A percentile compares a stretch with the other conserved stretches of the same genome.
Conservation (phyloP, 2,113 vertebrate genomes). For the Chauna torquata region DNA sequence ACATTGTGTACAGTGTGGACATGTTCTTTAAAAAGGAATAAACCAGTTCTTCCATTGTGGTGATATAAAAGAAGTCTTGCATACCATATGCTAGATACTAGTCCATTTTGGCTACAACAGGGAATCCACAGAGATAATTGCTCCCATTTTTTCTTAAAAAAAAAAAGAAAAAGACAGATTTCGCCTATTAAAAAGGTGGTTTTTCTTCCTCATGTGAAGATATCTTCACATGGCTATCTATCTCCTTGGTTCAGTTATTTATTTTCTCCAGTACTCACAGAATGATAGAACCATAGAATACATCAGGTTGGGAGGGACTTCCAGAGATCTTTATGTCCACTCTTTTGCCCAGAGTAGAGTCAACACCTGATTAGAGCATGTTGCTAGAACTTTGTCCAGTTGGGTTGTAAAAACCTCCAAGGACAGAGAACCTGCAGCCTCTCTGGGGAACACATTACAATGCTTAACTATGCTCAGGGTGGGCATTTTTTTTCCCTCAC, state of each 20-base stretch:
- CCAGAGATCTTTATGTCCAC: background rate
- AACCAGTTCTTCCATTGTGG: background rate
- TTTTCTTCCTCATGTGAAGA: background rate
- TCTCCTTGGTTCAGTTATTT: background rate
- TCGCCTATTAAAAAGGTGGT: background rate
- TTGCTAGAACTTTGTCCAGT: background rate
- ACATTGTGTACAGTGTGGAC: background rate
- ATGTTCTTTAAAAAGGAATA: background rate
- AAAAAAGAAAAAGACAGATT: accelerated
- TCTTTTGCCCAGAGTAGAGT: background rate
- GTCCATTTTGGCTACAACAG: background rate
- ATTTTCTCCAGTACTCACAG: background rate
- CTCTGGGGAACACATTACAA: background rate
- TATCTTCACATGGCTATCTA: background rate
- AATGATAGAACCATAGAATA: background rate
- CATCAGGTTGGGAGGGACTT: background rate
- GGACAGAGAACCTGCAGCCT: no score
- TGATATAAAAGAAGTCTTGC: background rate
- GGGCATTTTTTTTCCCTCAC: background rate
- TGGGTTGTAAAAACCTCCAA: background rate
- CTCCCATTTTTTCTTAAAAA: background rate
- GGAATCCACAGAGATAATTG: background rate
- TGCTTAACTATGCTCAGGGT: background rate
- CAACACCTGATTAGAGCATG: background rate
- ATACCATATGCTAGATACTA: background rate